Evolutionary conservation across 2,888 invertebrate genomes (phyloP), one percentile per base, ranked within the genome.

Genomic region (Oscheius sp.): DNA sequence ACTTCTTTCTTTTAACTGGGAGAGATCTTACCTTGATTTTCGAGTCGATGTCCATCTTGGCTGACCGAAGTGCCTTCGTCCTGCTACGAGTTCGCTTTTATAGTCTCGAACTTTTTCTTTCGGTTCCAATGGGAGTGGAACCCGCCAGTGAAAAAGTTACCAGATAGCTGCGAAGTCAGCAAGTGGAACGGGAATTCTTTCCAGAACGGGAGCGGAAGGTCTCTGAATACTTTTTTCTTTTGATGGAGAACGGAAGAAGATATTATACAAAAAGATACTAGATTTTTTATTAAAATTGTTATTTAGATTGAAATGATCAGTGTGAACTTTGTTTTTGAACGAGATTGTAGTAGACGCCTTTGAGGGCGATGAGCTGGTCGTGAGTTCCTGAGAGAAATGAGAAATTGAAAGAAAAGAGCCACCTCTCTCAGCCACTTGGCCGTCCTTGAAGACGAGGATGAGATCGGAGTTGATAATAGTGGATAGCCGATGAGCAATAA

Each of bases 271-370:
- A n/a, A n/a, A n/a, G n/a, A n/a, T n/a, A n/a, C n/a, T n/a, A n/a
- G n/a, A n/a, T n/a, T n/a, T n/a, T n/a, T n/a, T n/a, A n/a, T n/a
- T n/a, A n/a, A n/a, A n/a, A n/a, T n/a, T n/a, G n/a, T n/a, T n/a
- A n/a, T n/a, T n/a, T n/a, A n/a, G n/a, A n/a, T n/a, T n/a, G n/a
- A n/a, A n/a, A n/a, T n/a, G n/a, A n/a, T n/a, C n/a, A n/a, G n/a
- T n/a, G n/a, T n/a, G n/a, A n/a, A 23, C 48, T 48, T 65, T 85
- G 85, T 50, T 84, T 84, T 48, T 80, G 75, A 12, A 78, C 78
- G n/a, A 91, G 87, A 46, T 89, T 88, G 75, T 91, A 91, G 85
- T 93, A 93, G 1, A 91, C 89, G 46, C 92, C 92, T 66, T 90
- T 90, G 8, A 88, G 88, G 29, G 89, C 88, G 68, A 92, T 87